phyloP scores from a whole-genome alignment of 2,888 invertebrate genomes.

The Smittia sp. region DNA sequence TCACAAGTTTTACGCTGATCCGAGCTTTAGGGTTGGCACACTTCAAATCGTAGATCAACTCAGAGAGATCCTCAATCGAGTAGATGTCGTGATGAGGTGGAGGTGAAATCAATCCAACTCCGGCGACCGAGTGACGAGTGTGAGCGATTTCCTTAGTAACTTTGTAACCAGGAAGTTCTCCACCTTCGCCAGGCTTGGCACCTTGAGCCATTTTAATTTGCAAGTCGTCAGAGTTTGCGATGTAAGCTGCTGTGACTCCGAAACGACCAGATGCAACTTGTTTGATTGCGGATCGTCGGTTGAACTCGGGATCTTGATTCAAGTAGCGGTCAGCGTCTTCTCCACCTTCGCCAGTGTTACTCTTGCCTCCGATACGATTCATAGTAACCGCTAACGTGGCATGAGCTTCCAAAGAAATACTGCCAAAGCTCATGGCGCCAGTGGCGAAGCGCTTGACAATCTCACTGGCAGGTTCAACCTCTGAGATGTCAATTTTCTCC shows the following conservation, averaged over 20 bases:
- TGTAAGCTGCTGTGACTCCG: conserved; percentile 95
- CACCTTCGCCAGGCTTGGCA: conserved; percentile 98
- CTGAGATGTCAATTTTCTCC: conserved; percentile 75
- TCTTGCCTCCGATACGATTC: conserved; percentile 96
- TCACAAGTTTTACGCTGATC: conserved; percentile 96
- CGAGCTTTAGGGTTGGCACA: conserved; percentile 93
- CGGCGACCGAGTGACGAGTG: conserved; percentile 93
- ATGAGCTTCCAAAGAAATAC: conserved; percentile 96
- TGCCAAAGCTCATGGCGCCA: conserved; percentile 96
- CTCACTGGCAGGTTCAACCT: conserved; percentile 90
- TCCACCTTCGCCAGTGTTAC: conserved; percentile 98
- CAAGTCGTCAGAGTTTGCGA: conserved; percentile 96
- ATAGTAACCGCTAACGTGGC: conserved; percentile 92
- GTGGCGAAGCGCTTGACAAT: conserved; percentile 76
- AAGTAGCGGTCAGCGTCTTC: conserved; percentile 78
- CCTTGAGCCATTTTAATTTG: conserved; percentile 99
- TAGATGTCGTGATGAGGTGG: conserved; percentile 99
- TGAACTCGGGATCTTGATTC: conserved; percentile 73
- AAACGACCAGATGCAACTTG: conserved; percentile 98
- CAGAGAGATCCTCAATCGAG: conserved; percentile 97
- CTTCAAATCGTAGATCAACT: conserved; percentile 96
- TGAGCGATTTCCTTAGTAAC: conserved; percentile 93
- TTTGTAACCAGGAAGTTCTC: conserved; percentile 89
- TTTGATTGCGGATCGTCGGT: conserved; percentile 92
- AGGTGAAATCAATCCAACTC: conserved; percentile 96